phyloP scores from a whole-genome alignment of 2,888 invertebrate genomes.

The Dorcus hopei region DNA sequence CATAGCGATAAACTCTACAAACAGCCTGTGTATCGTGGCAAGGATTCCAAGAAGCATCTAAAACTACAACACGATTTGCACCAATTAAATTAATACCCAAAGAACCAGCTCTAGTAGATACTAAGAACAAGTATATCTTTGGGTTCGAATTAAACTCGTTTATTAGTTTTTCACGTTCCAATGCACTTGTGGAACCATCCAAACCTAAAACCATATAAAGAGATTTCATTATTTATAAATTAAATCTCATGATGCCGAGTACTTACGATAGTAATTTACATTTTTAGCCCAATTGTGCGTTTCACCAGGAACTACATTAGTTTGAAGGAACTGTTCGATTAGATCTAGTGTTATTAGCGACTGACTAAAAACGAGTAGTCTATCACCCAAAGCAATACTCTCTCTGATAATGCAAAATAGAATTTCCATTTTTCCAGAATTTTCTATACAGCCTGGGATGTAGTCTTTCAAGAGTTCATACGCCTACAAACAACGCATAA shows the following conservation, averaged over 20 bases:
- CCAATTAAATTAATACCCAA: conserved; percentile 96
- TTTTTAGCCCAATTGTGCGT: conserved; percentile 81
- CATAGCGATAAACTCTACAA: conserved; percentile 92
- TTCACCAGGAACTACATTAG: conserved; percentile 65
- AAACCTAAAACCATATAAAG: conserved; percentile 61
- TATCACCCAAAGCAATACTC: conserved; percentile 82
- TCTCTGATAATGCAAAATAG: conserved; percentile 89
- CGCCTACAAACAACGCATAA: conserved; percentile 53
- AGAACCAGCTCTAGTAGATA: conserved; percentile 95
- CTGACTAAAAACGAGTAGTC: conserved; percentile 92
- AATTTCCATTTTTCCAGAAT: conserved; percentile 93
- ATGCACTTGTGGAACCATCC: conserved; percentile 92
- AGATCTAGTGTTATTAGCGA: conserved; percentile 92
- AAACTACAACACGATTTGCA: conserved; percentile 94
- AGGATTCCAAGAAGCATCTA: conserved; percentile 99
- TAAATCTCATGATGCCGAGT: neutral
- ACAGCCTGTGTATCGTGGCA: conserved; percentile 98
- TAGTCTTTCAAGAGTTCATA: conserved; percentile 81
- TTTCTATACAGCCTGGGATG: conserved; percentile 82
- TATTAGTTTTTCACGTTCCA: conserved; percentile 93
- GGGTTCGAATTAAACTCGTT: conserved; percentile 92
- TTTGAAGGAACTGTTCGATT: conserved; percentile 88
- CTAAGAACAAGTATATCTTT: conserved; percentile 84
- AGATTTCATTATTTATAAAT: neutral
- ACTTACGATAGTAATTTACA: conserved; percentile 86